Evolutionary conservation across 2,113 vertebrate species (phyloP), one percentile per base, ranked within the genome.

Genomic region (Callipepla californica): DNA sequence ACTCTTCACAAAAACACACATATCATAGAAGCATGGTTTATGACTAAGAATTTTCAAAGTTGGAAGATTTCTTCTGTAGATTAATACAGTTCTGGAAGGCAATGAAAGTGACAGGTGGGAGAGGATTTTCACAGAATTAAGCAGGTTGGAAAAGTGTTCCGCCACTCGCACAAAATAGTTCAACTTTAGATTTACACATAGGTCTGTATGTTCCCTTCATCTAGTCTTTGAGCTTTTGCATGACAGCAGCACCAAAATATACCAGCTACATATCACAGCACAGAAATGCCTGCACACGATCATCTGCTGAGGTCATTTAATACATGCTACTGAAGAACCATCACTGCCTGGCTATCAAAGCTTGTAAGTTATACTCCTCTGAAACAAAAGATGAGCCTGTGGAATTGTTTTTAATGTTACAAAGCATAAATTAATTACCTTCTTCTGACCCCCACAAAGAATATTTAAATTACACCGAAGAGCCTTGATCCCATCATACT

Each of bases 21-120:
- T 8, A 51, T 26, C 50, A 28, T 16, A 28, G 51, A 53, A 53
- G 26, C 40, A 63, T 1, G 2, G 3, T 66, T 69, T 53, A 23
- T 5, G 4, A 55, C 51, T n/a, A 94, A 67, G 36, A 63, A 44
- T 80, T 85, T 58, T 58, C 53, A 58, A 42, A 66, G 17, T 14
- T 58, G 63, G 59, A 67, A 22, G 1, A 12, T 28, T 4, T 62
- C 19, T 48, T 53, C 40, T 45, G 20, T 38, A 67, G 65, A 8
- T 18, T 4, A 22, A 59, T 62, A 57, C 1, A 9, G 19, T 26
- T 9, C 30, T 51, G 38, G 25, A 0, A 0, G 80, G 28, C 34
- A 78, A 48, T 5, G 3, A 70, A 3, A 83, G 23, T 0, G 8
- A 48, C 11, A 30, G 3, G 9, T 13, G 38, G 19, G 44, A 32